Evolutionary conservation across 2,113 vertebrate genomes (phyloP).

Genomic region (Cettia cetti): DNA sequence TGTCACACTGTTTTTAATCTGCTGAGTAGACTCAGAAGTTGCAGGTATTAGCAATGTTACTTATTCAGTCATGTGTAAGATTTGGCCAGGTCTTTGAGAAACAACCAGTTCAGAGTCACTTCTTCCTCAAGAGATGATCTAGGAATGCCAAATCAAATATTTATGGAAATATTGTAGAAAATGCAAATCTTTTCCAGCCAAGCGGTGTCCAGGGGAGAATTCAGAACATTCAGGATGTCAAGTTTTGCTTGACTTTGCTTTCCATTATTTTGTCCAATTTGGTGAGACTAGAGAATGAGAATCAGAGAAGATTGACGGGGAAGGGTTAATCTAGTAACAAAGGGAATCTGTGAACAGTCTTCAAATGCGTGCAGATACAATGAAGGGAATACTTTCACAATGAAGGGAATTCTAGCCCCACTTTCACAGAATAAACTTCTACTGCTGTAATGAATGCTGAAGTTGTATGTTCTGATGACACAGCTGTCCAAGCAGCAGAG

Average conservation of each 20-base stretch:
- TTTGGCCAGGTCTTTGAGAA: not conserved
- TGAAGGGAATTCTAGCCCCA: not conserved
- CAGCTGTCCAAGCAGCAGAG: not conserved
- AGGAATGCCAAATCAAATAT: not conserved
- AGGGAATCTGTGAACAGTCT: not conserved
- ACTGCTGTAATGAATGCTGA: not conserved
- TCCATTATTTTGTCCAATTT: not conserved
- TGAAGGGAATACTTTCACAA: not conserved
- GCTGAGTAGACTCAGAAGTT: not conserved
- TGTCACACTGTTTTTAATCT: not conserved
- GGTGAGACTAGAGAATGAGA: not conserved
- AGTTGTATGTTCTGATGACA: not conserved
- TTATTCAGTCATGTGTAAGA: not conserved
- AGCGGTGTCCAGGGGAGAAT: not conserved
- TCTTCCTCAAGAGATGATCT: not conserved
- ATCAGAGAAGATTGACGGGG: not conserved
- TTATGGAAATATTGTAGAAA: not conserved
- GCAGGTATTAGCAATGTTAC: not conserved
- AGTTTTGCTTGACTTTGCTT: not conserved
- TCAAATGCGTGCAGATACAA: not conserved
- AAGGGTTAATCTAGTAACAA: not conserved
- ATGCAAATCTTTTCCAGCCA: not conserved
- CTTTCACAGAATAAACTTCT: not conserved
- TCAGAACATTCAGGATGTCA: not conserved
- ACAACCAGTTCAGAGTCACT: rapidly evolving